Percentiles rank a stretch among this genome's conserved stretches.
These are phyloP conservation scores for Toxotes chatareus DNA, from an alignment of 2,113 vertebrate species.

Conservation along the genomic window DNA sequence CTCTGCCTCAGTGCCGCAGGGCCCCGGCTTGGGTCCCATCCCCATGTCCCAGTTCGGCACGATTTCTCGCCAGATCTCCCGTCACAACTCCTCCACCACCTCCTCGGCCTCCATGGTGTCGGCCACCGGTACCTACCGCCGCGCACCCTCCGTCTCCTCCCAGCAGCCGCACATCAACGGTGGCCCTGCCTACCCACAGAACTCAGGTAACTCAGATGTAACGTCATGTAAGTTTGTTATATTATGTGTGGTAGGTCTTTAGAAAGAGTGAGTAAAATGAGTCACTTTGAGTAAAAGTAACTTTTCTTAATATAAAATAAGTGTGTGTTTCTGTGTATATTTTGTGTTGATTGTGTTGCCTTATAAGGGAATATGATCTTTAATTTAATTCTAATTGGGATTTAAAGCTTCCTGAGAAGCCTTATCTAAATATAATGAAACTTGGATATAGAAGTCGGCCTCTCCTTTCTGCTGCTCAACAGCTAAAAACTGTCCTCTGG, in stretches of 20 bases:
- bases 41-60: slow-evolving; percentile 99
- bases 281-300: too few species aligned
- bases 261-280: background rate
- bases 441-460: background rate
- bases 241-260: background rate
- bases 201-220: slow-evolving; percentile 87
- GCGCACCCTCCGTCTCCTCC: slow-evolving; percentile 95
- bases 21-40: slow-evolving; percentile 92
- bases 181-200: slow-evolving; percentile 94
- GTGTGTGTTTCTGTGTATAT: background rate
- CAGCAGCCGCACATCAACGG: slow-evolving; percentile 94
- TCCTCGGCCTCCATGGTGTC: slow-evolving; percentile 96
- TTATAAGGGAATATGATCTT: background rate
- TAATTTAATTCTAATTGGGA: background rate
- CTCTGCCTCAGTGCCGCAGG: slow-evolving; percentile 84
- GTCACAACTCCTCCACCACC: slow-evolving; percentile 97
- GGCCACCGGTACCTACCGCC: slow-evolving; percentile 97
- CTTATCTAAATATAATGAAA: background rate
- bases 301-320: background rate
- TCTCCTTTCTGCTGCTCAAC: background rate
- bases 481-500: slow-evolving; percentile 4
- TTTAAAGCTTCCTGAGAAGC: background rate
- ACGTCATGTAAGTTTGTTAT: background rate
- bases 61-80: slow-evolving; percentile 98
- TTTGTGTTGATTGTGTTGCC: background rate